phyloP scores from a whole-genome alignment of 2,888 invertebrate species.

The Tineola bisselliella region DNA sequence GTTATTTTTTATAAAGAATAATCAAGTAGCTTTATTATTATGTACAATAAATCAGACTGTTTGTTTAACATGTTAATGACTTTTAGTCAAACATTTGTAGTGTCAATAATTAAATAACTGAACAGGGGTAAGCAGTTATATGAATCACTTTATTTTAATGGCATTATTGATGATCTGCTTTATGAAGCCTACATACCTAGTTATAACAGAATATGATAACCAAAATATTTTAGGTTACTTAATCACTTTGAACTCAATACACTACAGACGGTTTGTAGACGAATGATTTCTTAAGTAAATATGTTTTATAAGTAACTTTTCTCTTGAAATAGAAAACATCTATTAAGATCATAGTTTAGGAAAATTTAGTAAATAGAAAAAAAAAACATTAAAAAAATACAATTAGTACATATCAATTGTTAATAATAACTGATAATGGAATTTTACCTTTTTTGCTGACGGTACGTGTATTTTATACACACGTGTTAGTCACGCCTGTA shows the following conservation, averaged over 20 bases:
- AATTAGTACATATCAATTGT: not conserved
- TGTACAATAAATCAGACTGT: too few relatives aligned
- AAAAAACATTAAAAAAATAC: not conserved
- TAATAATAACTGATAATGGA: not conserved
- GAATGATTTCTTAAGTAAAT: not conserved
- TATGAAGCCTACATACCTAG: not conserved
- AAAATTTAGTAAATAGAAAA: not conserved
- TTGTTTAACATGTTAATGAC: too few relatives aligned
- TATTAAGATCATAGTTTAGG: not conserved
- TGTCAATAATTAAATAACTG: too few relatives aligned
- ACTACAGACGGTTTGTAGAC: not conserved
- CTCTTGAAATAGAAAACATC: not conserved
- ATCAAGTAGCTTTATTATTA: too few relatives aligned
- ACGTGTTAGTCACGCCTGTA: constrained; percentile 24
- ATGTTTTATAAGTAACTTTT: too few relatives aligned
- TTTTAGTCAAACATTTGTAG: too few relatives aligned
- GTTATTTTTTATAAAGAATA: too few relatives aligned
- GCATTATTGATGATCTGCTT: too few relatives aligned
- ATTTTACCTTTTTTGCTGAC: constrained; percentile 18
- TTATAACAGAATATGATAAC: not conserved
- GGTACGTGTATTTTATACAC: constrained; percentile 19
- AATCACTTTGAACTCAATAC: not conserved
- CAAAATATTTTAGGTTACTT: not conserved
- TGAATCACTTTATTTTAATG: too few relatives aligned
- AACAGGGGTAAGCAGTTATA: too few relatives aligned